Base-by-base conservation (phyloP, 2,797 vertebrate species). In the Phoeniculus purpureus region DNA sequence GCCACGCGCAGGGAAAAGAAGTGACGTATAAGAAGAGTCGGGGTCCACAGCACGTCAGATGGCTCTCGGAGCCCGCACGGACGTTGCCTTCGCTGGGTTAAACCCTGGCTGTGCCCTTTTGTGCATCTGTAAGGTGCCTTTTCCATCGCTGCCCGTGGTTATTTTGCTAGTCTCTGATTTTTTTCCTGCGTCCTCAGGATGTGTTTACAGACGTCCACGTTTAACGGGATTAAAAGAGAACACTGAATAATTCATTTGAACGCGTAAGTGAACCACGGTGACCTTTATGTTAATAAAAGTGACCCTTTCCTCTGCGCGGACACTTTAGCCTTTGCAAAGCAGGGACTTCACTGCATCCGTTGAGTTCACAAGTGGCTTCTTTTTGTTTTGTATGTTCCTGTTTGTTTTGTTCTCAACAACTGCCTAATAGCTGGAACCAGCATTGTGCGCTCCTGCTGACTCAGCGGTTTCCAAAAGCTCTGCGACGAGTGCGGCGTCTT, bases 391-490 rank as follows among this genome's bases (percentile, higher is more conserved):
- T 29, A 37, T 86, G 47, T 86, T 95, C 72, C 74, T 92, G 59
- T 90, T 95, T 95, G 91, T 89, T 95, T 94, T 81, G 94, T 90
- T 94, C 93, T 92, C 90, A 94, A 93, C 82, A 95, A 85, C 94
- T 92, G 94, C 87, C 80, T 92, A 89, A 91, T 94, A 80, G 94
- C 94, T 85, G 88, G 93, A 94, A 92, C 88, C 21, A 14, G 54
- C 83, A 90, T 93, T 94, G 87, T 92, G 74, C 67, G 75, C 92
- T 94, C 87, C 85, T 89, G 94, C 93, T 97, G 96, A 97, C 91
- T 97, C 94, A 90, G 50, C 34, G 67, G 54, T 94, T 92, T 95
- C 85, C 70, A 58, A 96, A 95, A 96, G 89, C 94, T 86, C 87
- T 92, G 81, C 43, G 4, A 55, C 5, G 73, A 92, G 72, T 52